Conservation (phyloP, 2,113 vertebrate genomes). For the Propithecus coquereli region DNA sequence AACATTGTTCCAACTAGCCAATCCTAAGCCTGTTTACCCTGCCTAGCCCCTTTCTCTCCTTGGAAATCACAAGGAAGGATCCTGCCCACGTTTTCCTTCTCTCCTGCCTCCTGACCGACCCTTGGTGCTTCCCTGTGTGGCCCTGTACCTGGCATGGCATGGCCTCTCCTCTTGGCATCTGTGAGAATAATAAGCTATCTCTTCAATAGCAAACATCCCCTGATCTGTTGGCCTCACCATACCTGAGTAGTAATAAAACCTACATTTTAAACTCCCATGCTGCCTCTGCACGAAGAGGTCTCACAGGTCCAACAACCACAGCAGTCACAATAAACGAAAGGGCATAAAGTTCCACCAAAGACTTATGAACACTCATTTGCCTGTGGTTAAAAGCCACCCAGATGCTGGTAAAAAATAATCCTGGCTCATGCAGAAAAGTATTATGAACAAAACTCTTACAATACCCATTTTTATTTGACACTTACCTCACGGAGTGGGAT, state of each 20-base stretch:
- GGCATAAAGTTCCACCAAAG: not conserved
- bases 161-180: not conserved
- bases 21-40: not conserved
- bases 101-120: not conserved
- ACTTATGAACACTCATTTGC: not conserved
- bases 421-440: not conserved
- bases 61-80: not conserved
- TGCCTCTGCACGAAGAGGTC: not conserved
- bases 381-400: not conserved
- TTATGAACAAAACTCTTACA: not conserved
- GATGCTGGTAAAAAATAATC: not conserved
- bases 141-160: rapidly evolving
- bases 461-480: not conserved
- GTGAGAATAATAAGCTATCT: not conserved
- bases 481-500: constrained; percentile 95
- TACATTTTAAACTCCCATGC: not conserved
- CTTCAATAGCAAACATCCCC: not conserved
- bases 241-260: not conserved
- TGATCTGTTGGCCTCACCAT: not conserved
- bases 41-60: not conserved
- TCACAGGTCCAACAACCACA: not conserved
- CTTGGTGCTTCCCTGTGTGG: not conserved
- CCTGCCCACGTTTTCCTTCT: rapidly evolving
- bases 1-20: not conserved
- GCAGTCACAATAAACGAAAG: not conserved